Percentiles rank a stretch among this genome's conserved stretches.
These are phyloP conservation scores for Theocolax elegans DNA, from an alignment of 1,140 invertebrate genomes.

Conservation along the genomic window DNA sequence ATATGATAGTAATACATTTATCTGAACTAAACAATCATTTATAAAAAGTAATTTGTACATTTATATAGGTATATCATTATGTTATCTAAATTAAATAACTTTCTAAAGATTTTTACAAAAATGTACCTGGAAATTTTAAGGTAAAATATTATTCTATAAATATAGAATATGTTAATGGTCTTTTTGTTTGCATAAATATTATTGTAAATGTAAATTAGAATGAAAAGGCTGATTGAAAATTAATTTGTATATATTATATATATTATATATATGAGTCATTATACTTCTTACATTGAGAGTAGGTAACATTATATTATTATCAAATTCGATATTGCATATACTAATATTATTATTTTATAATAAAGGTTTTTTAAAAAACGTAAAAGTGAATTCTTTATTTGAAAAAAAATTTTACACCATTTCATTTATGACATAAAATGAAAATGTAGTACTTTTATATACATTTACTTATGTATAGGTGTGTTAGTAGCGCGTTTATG, in stretches of 20 bases:
- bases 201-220: conserved; percentile 14
- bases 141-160: conserved; percentile 17
- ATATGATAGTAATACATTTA: neutral
- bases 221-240: conserved; percentile 27
- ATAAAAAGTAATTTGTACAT: conserved; percentile 8
- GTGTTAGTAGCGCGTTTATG: too few relatives aligned
- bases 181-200: conserved; percentile 37
- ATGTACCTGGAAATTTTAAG: conserved; percentile 32
- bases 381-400: neutral
- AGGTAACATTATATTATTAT: neutral
- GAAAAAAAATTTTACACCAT: neutral
- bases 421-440: neutral
- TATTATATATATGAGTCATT: conserved; percentile 25
- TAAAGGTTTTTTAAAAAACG: conserved; percentile 27
- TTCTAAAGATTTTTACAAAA: conserved; percentile 25
- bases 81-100: neutral
- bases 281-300: conserved; percentile 20
- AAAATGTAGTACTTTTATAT: neutral
- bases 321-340: too few relatives aligned
- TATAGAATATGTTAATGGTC: neutral
- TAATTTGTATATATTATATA: conserved; percentile 25
- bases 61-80: neutral
- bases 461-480: neutral
- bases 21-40: conserved; percentile 14
- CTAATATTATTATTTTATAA: conserved; percentile 41